phyloP scores from a whole-genome alignment of 2,888 invertebrate species.

The Lasius platythorax region DNA sequence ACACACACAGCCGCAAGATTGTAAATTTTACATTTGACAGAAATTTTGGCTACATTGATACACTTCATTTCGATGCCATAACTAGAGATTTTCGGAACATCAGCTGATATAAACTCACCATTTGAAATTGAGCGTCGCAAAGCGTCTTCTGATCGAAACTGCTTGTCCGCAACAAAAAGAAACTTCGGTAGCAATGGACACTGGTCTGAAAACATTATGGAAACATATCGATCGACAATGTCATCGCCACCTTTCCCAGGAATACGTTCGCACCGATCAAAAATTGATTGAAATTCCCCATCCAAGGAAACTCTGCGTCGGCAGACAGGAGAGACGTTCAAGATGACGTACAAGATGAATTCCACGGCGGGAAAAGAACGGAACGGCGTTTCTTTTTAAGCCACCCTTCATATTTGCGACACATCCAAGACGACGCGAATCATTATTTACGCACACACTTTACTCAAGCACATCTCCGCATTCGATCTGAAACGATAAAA shows the following conservation, averaged over 20 bases:
- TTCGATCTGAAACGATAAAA: slow-evolving; percentile 3
- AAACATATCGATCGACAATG: neutral
- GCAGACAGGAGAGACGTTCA: neutral
- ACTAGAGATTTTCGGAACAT: slow-evolving; percentile 4
- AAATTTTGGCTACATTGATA: neutral
- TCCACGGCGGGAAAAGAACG: neutral
- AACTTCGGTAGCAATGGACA: neutral
- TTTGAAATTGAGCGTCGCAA: slow-evolving; percentile 16
- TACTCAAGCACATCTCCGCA: neutral
- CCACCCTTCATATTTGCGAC: neutral
- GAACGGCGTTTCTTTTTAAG: neutral
- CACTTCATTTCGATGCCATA: neutral
- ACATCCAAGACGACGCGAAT: neutral
- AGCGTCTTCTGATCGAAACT: slow-evolving; percentile 1
- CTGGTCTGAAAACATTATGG: neutral
- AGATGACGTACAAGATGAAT: slow-evolving; percentile 10
- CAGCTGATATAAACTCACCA: neutral
- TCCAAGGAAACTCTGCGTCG: neutral
- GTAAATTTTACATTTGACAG: slow-evolving; percentile 9
- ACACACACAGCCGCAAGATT: neutral
- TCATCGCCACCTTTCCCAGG: neutral
- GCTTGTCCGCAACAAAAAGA: neutral
- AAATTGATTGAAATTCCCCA: slow-evolving; percentile 11
- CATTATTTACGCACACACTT: neutral
- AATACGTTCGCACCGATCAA: neutral